Evolutionary conservation across 2,888 invertebrate genomes (phyloP).

Genomic region (Pseudococcus viburni): DNA sequence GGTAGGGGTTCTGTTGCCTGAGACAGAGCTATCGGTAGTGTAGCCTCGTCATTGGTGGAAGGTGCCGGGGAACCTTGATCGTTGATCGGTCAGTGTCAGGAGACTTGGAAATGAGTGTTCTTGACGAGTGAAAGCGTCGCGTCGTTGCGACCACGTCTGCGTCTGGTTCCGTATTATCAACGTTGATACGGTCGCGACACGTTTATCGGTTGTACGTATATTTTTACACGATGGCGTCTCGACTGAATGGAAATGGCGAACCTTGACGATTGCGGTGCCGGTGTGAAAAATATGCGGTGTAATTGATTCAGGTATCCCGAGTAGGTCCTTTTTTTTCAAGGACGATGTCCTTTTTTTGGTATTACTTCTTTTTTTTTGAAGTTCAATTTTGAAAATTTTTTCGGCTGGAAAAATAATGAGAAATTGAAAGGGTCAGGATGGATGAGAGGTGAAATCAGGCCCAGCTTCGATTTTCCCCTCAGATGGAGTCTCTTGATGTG

Average conservation of each 20-base stretch:
- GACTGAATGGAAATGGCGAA: neutral
- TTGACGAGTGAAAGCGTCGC: neutral
- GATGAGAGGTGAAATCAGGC: too few species aligned
- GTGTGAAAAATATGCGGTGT: neutral
- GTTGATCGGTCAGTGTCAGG: conserved; percentile 8
- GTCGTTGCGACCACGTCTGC: neutral
- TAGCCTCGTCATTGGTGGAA: neutral
- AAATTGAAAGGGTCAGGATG: too few species aligned
- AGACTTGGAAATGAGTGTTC: neutral
- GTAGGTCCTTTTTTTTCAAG: too few species aligned
- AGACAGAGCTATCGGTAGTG: neutral
- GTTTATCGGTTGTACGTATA: neutral
- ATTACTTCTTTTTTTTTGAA: too few species aligned
- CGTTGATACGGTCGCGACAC: neutral
- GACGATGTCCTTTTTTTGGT: too few species aligned
- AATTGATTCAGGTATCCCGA: too few species aligned
- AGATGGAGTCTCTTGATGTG: too few species aligned
- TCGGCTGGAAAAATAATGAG: too few species aligned
- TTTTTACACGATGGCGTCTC: neutral
- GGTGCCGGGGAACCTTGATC: neutral
- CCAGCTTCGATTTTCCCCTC: too few species aligned
- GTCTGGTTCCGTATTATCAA: neutral
- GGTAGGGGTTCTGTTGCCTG: neutral
- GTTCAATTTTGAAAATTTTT: too few species aligned
- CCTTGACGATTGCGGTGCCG: neutral